phyloP scores from a whole-genome alignment of 2,113 vertebrate species.

The Macquaria australasica region DNA sequence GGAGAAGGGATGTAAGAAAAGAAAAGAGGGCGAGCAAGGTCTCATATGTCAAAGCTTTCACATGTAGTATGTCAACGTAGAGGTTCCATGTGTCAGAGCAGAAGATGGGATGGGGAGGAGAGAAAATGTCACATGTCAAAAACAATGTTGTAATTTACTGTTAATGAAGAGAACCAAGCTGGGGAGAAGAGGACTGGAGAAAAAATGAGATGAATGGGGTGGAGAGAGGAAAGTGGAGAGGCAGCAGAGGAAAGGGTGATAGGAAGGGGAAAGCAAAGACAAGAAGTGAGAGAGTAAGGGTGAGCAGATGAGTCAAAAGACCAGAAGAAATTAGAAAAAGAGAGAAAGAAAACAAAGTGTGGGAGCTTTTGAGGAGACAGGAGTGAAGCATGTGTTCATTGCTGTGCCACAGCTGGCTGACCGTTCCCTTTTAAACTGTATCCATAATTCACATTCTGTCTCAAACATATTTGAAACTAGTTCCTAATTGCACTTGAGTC shows the following conservation, averaged over 20 bases:
- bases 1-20: not conserved
- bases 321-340: not conserved
- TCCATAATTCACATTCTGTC: slow-evolving; percentile 15
- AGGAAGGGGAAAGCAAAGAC: not conserved
- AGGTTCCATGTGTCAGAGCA: slow-evolving; percentile 30
- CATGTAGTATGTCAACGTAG: slow-evolving; percentile 25
- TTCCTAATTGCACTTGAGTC: not conserved
- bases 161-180: slow-evolving; percentile 37
- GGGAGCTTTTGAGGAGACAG: not conserved
- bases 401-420: not conserved
- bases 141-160: slow-evolving; percentile 34
- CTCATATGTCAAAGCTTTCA: slow-evolving; percentile 35
- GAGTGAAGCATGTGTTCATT: not conserved
- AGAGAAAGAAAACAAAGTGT: not conserved
- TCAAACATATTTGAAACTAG: slow-evolving; percentile 4
- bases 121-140: slow-evolving; percentile 60
- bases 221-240: not conserved
- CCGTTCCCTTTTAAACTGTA: not conserved
- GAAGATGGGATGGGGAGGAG: not conserved
- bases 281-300: not conserved
- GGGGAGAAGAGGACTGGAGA: not conserved
- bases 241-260: not conserved
- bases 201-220: not conserved
- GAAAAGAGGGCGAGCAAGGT: not conserved
- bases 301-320: not conserved